Base-by-base conservation (phyloP, 1,140 invertebrate species). In the Ptiloglossa arizonensis region DNA sequence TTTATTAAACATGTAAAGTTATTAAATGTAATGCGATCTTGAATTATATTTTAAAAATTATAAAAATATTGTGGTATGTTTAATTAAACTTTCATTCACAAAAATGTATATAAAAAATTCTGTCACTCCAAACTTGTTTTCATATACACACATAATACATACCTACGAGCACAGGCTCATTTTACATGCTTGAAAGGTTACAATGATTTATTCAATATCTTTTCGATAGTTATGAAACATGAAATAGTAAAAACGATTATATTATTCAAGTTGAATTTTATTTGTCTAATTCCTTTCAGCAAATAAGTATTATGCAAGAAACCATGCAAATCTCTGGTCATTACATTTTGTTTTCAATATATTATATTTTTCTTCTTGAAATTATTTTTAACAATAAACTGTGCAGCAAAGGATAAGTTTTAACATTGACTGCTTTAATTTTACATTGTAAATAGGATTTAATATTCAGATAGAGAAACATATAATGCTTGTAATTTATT, bases 201-300 rank as follows among this genome's bases (percentile, higher is more conserved):
- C 19, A n/a, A 4, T n/a, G 15, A 19, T 17, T 44, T 50, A 52
- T 27, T 50, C 5, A 17, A n/a, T n/a, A n/a, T n/a, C n/a, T n/a
- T 52, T 38, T 56, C 0, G 19, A 38, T 24, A 27, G 15, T 32
- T 57, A 11, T 8, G 8, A 57, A 69, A 44, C 0, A 15, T 29
- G 27, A n/a, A 70, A 57, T 8, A 70, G 19, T 44, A 70, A 54
- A 68, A 68, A 54, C 2, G 15, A 68, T 8, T 38, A 1, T 54
- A 27, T 19, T 22, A 19, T 24, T 32, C 22, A 22, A 52, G 29
- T 13, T 24, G 15, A 68, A 50, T 17, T 67, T 35, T 13, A 52
- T 24, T 46, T 13, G 1, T n/a, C 48, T 66, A n/a, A 24, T 35
- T 19, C 4, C 3, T 4, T 15, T 56, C 13, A 5, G 5, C 0